Base-by-base conservation (phyloP, 2,888 invertebrate genomes). In the Mylabris sibirica region DNA sequence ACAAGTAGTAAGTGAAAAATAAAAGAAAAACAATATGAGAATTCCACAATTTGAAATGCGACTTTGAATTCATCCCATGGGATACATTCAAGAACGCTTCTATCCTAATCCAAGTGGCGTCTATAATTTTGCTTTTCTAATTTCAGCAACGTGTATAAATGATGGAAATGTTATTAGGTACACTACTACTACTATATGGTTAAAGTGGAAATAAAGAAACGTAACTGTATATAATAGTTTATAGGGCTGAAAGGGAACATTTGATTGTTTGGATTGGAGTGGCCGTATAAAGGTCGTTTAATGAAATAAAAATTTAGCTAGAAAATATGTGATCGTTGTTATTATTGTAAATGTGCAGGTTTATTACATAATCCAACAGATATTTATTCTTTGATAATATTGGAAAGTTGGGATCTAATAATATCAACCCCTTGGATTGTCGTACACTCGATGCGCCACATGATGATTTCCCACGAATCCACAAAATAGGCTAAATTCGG, bases 11-110 rank as follows among this genome's bases (percentile, higher is more conserved):
- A 74, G 74, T 72, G 76, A 74, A 75, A 74, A 78, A 76, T 71
- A 72, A 77, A 76, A 70, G 53, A 49, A 53, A 17, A 49, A 17
- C 17, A 20, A 59, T 72, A 70, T 67, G 68, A 75, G 74, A 75
- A 76, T 72, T 76, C 73, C 72, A 75, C 76, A 78, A 75, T 77
- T 77, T 77, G 76, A 77, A 78, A 77, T 73, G 74, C 72, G 77
- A 75, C 72, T 71, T 68, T 66, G 76, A 78, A 78, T 78, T 69
- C 75, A 73, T 77, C 78, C 77, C 78, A 49, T 17, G 76, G 67
- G 75, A 68, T 60, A 66, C 69, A 64, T 74, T 65, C 63, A 65
- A 65, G 60, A 66, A 71, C 71, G 65, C 53, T 22, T 53, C 64
- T 67, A 60, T 35, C 38, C 59, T 59, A 64, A 66, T 44, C 63